Conservation (phyloP, 2,888 invertebrate species). For the Melinaea marsaeus region DNA sequence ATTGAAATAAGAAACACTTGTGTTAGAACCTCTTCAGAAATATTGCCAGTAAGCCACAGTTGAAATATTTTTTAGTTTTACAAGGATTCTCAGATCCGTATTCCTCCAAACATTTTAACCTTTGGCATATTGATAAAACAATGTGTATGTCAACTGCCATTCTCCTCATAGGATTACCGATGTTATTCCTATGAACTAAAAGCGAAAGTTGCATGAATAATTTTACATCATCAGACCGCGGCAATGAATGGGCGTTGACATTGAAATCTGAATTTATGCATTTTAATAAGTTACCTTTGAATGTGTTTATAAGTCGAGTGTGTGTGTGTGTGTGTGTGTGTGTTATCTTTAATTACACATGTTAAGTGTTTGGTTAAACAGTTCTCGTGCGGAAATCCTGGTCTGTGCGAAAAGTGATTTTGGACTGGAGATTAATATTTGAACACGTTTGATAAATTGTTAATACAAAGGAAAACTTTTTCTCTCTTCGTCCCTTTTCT, state of each 20-base stretch:
- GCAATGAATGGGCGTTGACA: slow-evolving; percentile 34
- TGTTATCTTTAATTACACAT: slow-evolving; percentile 19
- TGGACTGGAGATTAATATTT: too few species aligned
- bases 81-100: slow-evolving; percentile 29
- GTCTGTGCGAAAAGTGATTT: neutral
- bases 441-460: too few species aligned
- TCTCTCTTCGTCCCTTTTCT: too few species aligned
- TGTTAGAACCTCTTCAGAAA: too few species aligned
- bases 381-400: slow-evolving; percentile 31
- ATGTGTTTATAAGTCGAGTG: slow-evolving; percentile 19
- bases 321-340: slow-evolving; percentile 4
- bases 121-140: slow-evolving; percentile 32
- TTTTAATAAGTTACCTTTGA: slow-evolving; percentile 27
- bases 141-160: slow-evolving; percentile 17
- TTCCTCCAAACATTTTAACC: slow-evolving; percentile 33
- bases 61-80: slow-evolving; percentile 25
- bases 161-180: slow-evolving; percentile 16
- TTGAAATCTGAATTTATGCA: slow-evolving; percentile 39
- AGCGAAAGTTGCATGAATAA: slow-evolving; percentile 24
- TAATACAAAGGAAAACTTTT: too few species aligned
- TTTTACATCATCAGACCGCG: slow-evolving; percentile 12
- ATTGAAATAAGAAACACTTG: too few species aligned
- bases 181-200: slow-evolving; percentile 18
- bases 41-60: neutral
- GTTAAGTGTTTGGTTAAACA: slow-evolving; percentile 17